Base-by-base conservation (phyloP, 2,888 invertebrate genomes). In the Himalopsyche anomala region DNA sequence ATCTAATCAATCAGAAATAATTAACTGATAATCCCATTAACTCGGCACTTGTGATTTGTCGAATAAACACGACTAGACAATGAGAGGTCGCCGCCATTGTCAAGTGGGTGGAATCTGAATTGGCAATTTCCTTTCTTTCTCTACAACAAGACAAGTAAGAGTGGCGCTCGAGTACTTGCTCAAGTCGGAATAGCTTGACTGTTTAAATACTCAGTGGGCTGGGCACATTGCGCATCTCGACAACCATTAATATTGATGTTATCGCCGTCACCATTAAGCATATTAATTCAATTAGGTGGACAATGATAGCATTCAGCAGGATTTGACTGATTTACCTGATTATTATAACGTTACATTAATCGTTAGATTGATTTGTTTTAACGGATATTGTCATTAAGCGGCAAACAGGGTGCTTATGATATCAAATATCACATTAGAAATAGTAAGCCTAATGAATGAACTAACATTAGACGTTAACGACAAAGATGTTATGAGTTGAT, bases 51-150 rank as follows among this genome's bases (percentile, higher is more conserved):
- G 74, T 74, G 74, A 74, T 74, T 74, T 62, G 62, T 62, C 62
- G 74, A 74, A 74, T 74, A 45, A 81, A 54, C 38, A 81, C 55
- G 81, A 45, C 55, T 19, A 81, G 45, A 54, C 55, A 84, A 84
- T 17, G 38, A 45, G 54, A 80, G 51, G 28, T 84, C 45, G 80
- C 51, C 74, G 82, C 38, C 69, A 36, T 40, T 55, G 42, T 82
- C 85, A 40, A 85, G 79, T 79, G 86, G 82, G 69, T 40, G 54
- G 62, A 81, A 38, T 69, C 80, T 80, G 85, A 83, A 87, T 87
- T 87, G 87, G 74, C 87, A 87, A 87, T 87, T 85, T 87, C 87
- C 87, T 83, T 83, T 84, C 82, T 86, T 84, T 86, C 82, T 19
- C 36, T 36, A 74, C 74, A 74, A 19, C 84, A 56, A 81, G 84